A percentile compares a stretch with the other conserved stretches of the same genome.
These are phyloP conservation scores for Melanocharis versteri DNA, from an alignment of 2,113 vertebrate genomes.

Conservation along the genomic window DNA sequence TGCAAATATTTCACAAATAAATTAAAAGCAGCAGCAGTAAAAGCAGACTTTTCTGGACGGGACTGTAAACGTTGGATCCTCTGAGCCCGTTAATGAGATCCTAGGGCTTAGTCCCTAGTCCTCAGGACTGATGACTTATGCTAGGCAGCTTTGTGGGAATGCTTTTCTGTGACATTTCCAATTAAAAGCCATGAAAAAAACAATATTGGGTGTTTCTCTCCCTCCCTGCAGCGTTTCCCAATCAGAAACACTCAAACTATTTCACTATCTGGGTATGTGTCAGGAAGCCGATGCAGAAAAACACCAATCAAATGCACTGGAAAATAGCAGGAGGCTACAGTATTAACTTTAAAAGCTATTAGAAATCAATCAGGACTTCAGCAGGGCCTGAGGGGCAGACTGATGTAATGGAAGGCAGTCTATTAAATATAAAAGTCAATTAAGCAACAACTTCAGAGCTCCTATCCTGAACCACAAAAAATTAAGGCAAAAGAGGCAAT, in stretches of 20 bases:
- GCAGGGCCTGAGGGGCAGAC: background rate
- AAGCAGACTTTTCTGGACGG: background rate
- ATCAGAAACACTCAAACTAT: background rate
- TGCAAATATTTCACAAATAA: background rate
- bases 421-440: constrained; percentile 32
- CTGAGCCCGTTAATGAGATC: background rate
- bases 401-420: constrained; percentile 10
- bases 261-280: background rate
- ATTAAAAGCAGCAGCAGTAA: background rate
- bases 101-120: background rate
- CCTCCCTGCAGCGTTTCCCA: background rate
- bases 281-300: background rate
- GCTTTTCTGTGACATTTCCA: background rate
- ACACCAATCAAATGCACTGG: background rate
- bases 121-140: background rate
- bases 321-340: constrained; percentile 18
- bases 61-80: background rate
- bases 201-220: background rate
- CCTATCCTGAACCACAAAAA: background rate
- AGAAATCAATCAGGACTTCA: constrained; percentile 51
- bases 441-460: background rate
- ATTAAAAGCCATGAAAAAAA: background rate
- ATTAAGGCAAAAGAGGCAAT: background rate
- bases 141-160: background rate
- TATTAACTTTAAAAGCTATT: constrained; percentile 39